These are phyloP conservation scores for Engystomops pustulosus DNA, from an alignment of 2,113 vertebrate genomes.

Conservation along the genomic window DNA sequence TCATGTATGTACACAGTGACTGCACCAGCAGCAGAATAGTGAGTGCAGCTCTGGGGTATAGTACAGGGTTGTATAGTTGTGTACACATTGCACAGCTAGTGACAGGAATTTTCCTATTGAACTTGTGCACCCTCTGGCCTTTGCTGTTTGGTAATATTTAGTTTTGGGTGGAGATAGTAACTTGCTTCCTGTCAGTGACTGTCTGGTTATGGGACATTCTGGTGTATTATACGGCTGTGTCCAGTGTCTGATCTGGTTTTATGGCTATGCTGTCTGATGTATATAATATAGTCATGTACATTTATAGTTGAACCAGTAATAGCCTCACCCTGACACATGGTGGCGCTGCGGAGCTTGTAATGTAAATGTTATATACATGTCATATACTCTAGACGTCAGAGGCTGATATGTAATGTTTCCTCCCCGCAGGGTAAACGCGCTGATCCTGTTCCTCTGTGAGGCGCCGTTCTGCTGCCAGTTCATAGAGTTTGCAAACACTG, in stretches of 20 bases:
- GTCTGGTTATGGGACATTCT: background rate
- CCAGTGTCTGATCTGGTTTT: background rate
- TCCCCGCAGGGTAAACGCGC: slow-evolving; percentile 84
- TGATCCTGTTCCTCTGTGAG: slow-evolving; percentile 90
- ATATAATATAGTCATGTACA: too few species aligned
- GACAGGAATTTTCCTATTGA: background rate
- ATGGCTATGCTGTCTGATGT: too few species aligned
- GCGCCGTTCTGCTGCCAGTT: slow-evolving; percentile 98
- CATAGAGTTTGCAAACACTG: slow-evolving; percentile 87
- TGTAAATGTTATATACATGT: too few species aligned
- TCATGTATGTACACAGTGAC: background rate
- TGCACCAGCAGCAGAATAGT: background rate
- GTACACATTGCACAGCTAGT: background rate
- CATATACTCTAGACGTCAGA: too few species aligned
- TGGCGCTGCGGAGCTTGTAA: background rate
- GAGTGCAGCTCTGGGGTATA: slow-evolving; percentile 5
- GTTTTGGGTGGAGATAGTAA: background rate
- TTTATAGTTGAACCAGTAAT: background rate
- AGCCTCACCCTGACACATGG: background rate
- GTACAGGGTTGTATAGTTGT: background rate
- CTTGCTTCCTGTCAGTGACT: background rate
- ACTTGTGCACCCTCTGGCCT: background rate
- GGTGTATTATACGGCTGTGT: too few species aligned
- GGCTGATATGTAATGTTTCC: background rate
- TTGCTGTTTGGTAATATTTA: background rate